phyloP scores from a whole-genome alignment of 1,140 invertebrate genomes.

The Mactra quadrangularis region DNA sequence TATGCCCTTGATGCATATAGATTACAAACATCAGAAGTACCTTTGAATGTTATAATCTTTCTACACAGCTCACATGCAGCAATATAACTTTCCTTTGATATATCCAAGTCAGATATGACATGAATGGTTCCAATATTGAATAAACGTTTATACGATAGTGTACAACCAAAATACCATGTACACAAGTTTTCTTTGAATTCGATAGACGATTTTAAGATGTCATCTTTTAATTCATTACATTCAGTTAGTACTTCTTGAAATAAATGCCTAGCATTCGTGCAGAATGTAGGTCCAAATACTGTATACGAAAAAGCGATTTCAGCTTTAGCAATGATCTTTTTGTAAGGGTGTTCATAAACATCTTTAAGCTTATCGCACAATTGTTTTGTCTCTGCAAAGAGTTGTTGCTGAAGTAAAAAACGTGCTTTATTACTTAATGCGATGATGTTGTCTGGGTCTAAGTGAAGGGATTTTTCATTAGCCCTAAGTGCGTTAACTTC shows the following conservation, averaged over 20 bases:
- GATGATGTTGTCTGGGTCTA: background rate
- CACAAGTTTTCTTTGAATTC: background rate
- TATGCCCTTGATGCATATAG: slow-evolving; percentile 21
- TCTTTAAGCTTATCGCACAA: background rate
- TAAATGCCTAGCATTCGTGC: background rate
- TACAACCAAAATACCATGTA: slow-evolving; percentile 36
- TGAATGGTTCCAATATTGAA: background rate
- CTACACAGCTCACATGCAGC: background rate
- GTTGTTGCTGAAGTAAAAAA: slow-evolving; percentile 5
- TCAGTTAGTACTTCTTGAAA: slow-evolving; percentile 16
- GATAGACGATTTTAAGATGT: background rate
- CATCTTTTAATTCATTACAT: background rate
- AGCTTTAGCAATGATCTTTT: slow-evolving; percentile 15
- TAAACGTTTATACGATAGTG: slow-evolving; percentile 6
- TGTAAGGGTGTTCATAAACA: too few relatives aligned
- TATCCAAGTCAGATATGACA: background rate
- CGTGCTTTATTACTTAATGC: slow-evolving; percentile 9
- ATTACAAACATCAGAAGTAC: background rate
- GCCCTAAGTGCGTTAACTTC: background rate
- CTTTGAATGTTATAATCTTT: background rate
- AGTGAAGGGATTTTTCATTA: background rate
- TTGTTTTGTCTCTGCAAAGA: background rate
- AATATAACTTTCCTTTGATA: background rate
- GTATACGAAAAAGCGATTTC: slow-evolving; percentile 31
- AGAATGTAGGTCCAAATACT: slow-evolving; percentile 5